Percentiles rank a stretch among this genome's conserved stretches.
Evolutionary conservation across 30 jellyfish, hydroid and myxozoan species (phyloP).

Genomic region (Turritopsis dohrnii): DNA sequence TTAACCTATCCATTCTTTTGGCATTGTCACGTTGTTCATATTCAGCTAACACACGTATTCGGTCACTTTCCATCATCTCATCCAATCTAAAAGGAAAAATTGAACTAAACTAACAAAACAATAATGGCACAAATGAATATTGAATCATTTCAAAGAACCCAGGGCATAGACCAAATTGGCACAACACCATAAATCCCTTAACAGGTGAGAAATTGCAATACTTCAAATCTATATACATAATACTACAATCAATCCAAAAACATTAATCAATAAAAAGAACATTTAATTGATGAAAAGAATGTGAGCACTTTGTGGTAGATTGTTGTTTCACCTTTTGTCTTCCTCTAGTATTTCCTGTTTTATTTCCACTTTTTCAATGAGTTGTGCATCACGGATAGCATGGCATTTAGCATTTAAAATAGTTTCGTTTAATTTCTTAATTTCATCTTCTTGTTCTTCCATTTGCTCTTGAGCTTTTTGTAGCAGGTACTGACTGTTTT

Average conservation of each 20-base stretch:
- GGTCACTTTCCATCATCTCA: conserved; percentile 97
- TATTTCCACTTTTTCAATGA: conserved; percentile 86
- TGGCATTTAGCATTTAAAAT: conserved; percentile 96
- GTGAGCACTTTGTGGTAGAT: too few species aligned
- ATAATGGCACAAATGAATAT: neutral
- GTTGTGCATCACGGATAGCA: conserved; percentile 96
- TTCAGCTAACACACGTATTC: conserved; percentile 75
- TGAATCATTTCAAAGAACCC: neutral
- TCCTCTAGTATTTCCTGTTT: conserved; percentile 89
- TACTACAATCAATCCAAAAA: too few species aligned
- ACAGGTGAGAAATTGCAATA: too few species aligned
- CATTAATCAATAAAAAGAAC: too few species aligned
- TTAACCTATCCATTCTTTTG: conserved; percentile 69
- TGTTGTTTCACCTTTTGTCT: conserved; percentile 54
- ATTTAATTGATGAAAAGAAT: too few species aligned
- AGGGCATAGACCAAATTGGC: too few species aligned
- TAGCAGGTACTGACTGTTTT: conserved; percentile 74
- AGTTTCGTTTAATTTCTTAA: conserved; percentile 82
- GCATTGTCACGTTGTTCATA: conserved; percentile 72
- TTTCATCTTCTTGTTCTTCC: conserved; percentile 98
- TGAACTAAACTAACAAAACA: neutral
- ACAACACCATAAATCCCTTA: too few species aligned
- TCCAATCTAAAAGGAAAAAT: conserved; percentile 34
- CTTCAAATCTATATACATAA: too few species aligned
- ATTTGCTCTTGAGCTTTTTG: conserved; percentile 94